Evolutionary conservation across 2,113 vertebrate genomes (phyloP).

Genomic region (Anhinga anhinga): DNA sequence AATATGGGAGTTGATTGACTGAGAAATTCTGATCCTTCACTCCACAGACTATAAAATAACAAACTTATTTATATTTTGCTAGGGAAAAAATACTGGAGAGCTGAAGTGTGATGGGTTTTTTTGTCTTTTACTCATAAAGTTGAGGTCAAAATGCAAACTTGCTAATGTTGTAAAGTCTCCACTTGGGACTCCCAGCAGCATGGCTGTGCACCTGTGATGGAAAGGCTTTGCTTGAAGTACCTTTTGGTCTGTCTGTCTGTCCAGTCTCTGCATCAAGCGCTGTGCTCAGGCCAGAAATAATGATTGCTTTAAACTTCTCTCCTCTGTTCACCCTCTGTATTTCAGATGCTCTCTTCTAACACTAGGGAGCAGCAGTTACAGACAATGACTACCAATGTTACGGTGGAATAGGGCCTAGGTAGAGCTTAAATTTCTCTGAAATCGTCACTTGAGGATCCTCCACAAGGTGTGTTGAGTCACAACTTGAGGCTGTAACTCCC

Average conservation of each 20-base stretch:
- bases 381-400: neutral
- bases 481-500: neutral
- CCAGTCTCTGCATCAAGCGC: conserved; percentile 26
- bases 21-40: neutral
- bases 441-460: neutral
- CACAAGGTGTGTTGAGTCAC: neutral
- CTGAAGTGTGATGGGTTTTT: neutral
- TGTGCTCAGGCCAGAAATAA: conserved; percentile 43
- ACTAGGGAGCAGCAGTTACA: conserved; percentile 4
- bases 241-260: conserved; percentile 58
- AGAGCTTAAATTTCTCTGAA: conserved; percentile 12
- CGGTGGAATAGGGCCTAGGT: neutral
- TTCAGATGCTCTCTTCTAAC: conserved; percentile 27
- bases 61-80: neutral
- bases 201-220: conserved; percentile 57
- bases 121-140: neutral
- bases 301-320: conserved; percentile 55
- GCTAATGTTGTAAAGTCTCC: conserved; percentile 16
- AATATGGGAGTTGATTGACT: neutral
- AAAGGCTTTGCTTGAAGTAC: conserved; percentile 60
- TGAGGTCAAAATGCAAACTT: conserved; percentile 12
- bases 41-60: conserved; percentile 6
- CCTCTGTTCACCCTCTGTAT: conserved; percentile 50
- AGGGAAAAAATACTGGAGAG: neutral
- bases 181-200: conserved; percentile 44